Percentiles rank a stretch among this genome's conserved stretches.
Evolutionary conservation across 2,888 invertebrate species (phyloP).

Genomic region (Phrixothrix hirtus): DNA sequence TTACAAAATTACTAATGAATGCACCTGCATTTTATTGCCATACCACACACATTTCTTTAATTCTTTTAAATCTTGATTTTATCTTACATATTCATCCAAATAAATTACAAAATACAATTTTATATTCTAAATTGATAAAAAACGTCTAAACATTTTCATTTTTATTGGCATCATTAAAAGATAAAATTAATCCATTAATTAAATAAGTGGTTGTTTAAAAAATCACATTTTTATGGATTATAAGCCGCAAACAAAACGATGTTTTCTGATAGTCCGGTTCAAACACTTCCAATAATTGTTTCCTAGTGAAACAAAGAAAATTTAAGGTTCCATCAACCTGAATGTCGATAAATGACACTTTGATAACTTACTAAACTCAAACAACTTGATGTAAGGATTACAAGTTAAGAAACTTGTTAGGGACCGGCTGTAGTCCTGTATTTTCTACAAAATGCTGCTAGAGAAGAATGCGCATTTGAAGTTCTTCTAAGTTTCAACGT

Average conservation of each 20-base stretch:
- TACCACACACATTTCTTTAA: not conserved
- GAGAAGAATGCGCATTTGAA: not conserved
- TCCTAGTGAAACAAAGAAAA: not conserved
- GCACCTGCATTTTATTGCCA: not conserved
- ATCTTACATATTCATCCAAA: not conserved
- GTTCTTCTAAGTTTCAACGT: slow-evolving; percentile 5
- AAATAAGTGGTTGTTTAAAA: not conserved
- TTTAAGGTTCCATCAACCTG: not conserved
- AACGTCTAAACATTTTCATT: not conserved
- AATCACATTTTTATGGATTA: too few relatives aligned
- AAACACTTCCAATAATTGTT: too few relatives aligned
- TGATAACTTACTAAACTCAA: slow-evolving; percentile 8
- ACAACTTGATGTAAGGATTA: slow-evolving; percentile 10
- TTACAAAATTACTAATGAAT: not conserved
- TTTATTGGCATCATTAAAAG: not conserved
- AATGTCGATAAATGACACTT: slow-evolving; percentile 7
- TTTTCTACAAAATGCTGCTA: slow-evolving; percentile 1
- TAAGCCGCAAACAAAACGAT: too few relatives aligned
- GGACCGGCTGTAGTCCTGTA: not conserved
- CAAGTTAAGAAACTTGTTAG: not conserved
- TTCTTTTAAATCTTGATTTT: not conserved
- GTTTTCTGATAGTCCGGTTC: too few relatives aligned
- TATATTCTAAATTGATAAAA: not conserved
- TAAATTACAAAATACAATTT: not conserved
- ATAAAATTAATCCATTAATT: not conserved